Conservation (phyloP, 2,888 invertebrate genomes). For the Pristionchus entomophagus region DNA sequence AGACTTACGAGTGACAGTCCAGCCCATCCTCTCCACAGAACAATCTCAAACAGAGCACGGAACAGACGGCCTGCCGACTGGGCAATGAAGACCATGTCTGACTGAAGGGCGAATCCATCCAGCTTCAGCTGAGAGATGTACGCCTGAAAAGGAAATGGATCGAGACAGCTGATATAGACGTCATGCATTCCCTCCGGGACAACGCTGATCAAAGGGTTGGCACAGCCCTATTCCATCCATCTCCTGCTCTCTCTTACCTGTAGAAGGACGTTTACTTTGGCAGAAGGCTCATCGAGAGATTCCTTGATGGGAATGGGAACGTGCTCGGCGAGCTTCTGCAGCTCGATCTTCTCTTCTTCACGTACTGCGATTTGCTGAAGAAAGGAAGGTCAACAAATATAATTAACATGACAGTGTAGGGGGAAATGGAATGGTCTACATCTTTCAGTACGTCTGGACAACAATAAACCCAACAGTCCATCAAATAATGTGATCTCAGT, state of each 20-base stretch:
- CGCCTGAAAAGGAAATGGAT: conserved; percentile 81
- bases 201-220: neutral
- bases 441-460: no score
- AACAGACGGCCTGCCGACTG: conserved; percentile 95
- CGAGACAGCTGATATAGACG: neutral
- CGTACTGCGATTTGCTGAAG: conserved; percentile 59
- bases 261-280: conserved; percentile 82
- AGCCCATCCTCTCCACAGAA: conserved; percentile 93
- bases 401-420: neutral
- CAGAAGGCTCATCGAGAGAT: conserved; percentile 96
- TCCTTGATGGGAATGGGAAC: conserved; percentile 99
- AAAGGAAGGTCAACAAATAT: neutral
- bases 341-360: conserved; percentile 93
- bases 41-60: conserved; percentile 97
- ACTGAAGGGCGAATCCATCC: conserved; percentile 98
- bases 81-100: conserved; percentile 99
- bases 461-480: no score
- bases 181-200: neutral
- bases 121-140: conserved; percentile 98
- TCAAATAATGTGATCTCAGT: no score
- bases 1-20: conserved; percentile 84
- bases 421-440: no score
- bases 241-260: conserved; percentile 67
- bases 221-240: no score
- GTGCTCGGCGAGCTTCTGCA: conserved; percentile 93